Evolutionary conservation across 2,888 invertebrate genomes (phyloP).

Genomic region (Drosophila ochracea): DNA sequence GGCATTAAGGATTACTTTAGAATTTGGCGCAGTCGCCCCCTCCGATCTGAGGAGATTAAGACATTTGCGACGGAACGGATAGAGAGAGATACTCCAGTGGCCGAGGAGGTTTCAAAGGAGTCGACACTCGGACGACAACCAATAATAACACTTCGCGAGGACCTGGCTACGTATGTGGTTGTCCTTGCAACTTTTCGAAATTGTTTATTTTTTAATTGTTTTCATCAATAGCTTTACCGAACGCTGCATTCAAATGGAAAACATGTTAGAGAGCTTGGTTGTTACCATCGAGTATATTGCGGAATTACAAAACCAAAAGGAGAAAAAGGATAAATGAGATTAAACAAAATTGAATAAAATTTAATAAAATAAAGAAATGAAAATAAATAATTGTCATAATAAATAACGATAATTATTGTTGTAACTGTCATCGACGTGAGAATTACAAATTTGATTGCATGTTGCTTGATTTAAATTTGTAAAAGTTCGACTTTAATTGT

Average conservation of each 20-base stretch:
- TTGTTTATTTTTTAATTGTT: neutral
- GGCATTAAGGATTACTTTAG: constrained; percentile 10
- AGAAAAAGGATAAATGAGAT: neutral
- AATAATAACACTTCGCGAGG: constrained; percentile 10
- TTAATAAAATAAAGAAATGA: neutral
- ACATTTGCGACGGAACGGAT: no score
- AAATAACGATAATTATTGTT: neutral
- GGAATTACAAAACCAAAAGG: neutral
- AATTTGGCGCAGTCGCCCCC: neutral
- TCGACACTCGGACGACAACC: neutral
- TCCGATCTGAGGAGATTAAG: neutral
- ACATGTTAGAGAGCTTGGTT: constrained; percentile 7
- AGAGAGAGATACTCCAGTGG: no score
- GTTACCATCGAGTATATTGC: constrained; percentile 15
- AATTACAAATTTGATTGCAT: neutral
- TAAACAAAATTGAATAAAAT: neutral
- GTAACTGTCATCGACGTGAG: neutral
- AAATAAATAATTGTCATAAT: neutral
- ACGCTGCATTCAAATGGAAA: constrained; percentile 14
- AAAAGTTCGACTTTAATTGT: constrained; percentile 14
- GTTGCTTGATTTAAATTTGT: constrained; percentile 3
- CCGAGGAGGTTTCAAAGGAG: neutral
- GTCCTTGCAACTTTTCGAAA: neutral
- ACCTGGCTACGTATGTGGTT: constrained; percentile 16
- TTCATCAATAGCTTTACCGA: constrained; percentile 15